Evolutionary conservation across 2,888 invertebrate genomes (phyloP).

Genomic region (Orthonevra nobilis): DNA sequence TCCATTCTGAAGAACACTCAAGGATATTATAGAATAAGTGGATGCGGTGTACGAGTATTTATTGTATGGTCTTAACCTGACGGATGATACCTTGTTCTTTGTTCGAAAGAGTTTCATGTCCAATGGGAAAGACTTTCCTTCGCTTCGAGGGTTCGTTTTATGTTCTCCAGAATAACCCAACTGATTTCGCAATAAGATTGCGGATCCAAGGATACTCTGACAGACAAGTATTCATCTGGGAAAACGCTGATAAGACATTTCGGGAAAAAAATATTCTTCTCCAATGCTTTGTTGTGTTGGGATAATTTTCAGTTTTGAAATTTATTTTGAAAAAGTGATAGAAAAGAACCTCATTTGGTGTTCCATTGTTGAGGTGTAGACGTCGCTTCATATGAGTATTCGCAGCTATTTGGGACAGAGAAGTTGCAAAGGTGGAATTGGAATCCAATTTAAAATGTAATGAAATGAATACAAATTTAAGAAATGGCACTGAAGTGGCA

Average conservation of each 20-base stretch:
- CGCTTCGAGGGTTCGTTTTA: neutral
- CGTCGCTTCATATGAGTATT: neutral
- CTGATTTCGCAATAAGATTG: slow-evolving; percentile 19
- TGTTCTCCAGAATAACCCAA: neutral
- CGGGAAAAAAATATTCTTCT: too few species aligned
- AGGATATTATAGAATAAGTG: neutral
- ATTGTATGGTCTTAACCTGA: slow-evolving; percentile 12
- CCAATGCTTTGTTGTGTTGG: neutral
- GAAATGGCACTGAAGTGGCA: too few species aligned
- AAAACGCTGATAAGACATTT: slow-evolving; percentile 29
- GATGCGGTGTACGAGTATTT: neutral
- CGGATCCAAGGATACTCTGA: slow-evolving; percentile 21
- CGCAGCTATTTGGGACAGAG: neutral
- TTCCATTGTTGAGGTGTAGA: neutral
- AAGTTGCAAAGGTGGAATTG: neutral
- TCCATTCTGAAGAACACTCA: neutral
- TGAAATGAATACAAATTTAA: slow-evolving; percentile 8
- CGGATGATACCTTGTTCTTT: slow-evolving; percentile 4
- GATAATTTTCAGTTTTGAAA: slow-evolving; percentile 5
- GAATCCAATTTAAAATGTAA: slow-evolving; percentile 4
- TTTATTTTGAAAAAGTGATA: neutral
- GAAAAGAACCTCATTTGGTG: neutral
- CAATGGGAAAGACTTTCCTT: neutral
- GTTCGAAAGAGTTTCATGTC: neutral
- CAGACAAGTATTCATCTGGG: slow-evolving; percentile 39